Percentiles rank a stretch among this genome's conserved stretches.
phyloP scores from a whole-genome alignment of 2,888 invertebrate genomes.

The Glomeris marginata region DNA sequence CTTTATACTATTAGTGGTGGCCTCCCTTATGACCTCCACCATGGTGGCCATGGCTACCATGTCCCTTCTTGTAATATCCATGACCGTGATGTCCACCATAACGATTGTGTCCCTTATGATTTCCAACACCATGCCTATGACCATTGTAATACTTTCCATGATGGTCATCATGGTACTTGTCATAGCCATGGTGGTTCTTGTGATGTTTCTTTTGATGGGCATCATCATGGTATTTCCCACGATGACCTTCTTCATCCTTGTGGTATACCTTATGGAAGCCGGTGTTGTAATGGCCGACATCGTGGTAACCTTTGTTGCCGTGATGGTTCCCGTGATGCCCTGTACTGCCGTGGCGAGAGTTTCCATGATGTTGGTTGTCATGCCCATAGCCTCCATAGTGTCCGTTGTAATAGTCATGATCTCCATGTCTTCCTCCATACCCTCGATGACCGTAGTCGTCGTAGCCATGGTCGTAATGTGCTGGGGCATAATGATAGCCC shows the following conservation, averaged over 20 bases:
- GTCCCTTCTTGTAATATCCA: constrained; percentile 4
- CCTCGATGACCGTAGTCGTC: constrained; percentile 39
- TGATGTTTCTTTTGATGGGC: constrained; percentile 13
- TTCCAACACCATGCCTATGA: constrained; percentile 10
- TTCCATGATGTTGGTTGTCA: constrained; percentile 15
- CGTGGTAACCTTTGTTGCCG: constrained; percentile 50
- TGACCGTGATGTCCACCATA: constrained; percentile 13
- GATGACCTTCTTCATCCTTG: constrained; percentile 39
- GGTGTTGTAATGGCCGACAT: constrained; percentile 61
- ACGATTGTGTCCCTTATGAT: constrained; percentile 7
- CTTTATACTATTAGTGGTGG: too few relatives aligned
- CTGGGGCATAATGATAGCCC: too few relatives aligned
- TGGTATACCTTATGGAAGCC: constrained; percentile 43
- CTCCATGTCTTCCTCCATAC: constrained; percentile 39
- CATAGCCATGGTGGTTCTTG: constrained; percentile 11
- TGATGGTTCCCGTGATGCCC: constrained; percentile 34
- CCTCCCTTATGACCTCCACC: too few relatives aligned
- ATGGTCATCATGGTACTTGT: constrained; percentile 13
- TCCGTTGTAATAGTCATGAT: constrained; percentile 36
- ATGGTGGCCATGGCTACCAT: too few relatives aligned
- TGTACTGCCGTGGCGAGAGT: constrained; percentile 39
- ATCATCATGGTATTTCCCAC: constrained; percentile 32
- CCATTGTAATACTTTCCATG: constrained; percentile 12
- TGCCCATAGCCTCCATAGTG: constrained; percentile 29
- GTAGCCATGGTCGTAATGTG: too few relatives aligned